Percentiles rank a stretch among this genome's conserved stretches.
Evolutionary conservation across 1,140 invertebrate genomes (phyloP).

Genomic region (Piezodorus guildinii): DNA sequence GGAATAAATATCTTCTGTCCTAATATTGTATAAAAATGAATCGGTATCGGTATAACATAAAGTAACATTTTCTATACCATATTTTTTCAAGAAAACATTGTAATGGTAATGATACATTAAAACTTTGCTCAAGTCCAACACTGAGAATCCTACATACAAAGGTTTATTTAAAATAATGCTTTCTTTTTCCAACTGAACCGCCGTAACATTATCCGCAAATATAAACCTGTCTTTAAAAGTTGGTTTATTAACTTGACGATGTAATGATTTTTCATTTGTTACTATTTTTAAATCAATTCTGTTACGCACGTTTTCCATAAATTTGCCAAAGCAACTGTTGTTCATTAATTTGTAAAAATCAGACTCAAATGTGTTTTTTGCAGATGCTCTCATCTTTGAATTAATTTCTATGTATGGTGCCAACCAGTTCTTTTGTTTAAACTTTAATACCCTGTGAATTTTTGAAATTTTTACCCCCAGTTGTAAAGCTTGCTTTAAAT

Average conservation of each 20-base stretch:
- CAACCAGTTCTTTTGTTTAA: conserved; percentile 29
- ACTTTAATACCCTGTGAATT: too few relatives aligned
- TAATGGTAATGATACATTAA: conserved; percentile 27
- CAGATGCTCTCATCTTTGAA: conserved; percentile 28
- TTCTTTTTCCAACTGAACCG: neutral
- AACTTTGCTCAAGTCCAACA: conserved; percentile 25
- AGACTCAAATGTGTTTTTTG: conserved; percentile 32
- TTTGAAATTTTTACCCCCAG: conserved; percentile 28
- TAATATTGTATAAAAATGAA: conserved; percentile 33
- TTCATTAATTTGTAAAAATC: conserved; percentile 34
- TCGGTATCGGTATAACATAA: conserved; percentile 36
- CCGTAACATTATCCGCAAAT: neutral
- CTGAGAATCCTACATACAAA: conserved; percentile 20
- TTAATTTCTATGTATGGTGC: conserved; percentile 32
- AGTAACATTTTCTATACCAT: conserved; percentile 6
- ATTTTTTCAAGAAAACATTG: conserved; percentile 15
- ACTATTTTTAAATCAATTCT: conserved; percentile 14
- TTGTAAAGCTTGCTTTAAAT: conserved; percentile 28
- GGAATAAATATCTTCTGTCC: conserved; percentile 24
- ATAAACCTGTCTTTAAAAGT: conserved; percentile 4
- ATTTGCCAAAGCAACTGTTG: conserved; percentile 33
- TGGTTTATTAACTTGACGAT: neutral
- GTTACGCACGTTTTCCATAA: conserved; percentile 33
- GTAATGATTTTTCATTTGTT: too few relatives aligned
- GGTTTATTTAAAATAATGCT: conserved; percentile 16